A percentile compares a stretch with the other conserved stretches of the same genome.
Evolutionary conservation across 1,140 invertebrate species (phyloP).

Genomic region (Drosophila kurseongensis): DNA sequence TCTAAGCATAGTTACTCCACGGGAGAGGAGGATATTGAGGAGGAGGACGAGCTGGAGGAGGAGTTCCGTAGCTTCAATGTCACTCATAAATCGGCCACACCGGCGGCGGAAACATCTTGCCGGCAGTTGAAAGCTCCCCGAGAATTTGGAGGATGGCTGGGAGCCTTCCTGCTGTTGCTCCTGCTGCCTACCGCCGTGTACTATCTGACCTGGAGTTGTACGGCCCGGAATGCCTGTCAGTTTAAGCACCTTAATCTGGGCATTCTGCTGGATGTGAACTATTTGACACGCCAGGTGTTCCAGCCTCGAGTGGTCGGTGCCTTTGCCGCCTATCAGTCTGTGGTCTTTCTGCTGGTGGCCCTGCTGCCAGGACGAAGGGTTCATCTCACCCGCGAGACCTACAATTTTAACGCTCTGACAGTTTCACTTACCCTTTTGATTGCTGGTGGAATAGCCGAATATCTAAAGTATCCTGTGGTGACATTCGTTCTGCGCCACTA

Average conservation of each 20-base stretch:
- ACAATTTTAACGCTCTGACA: constrained; percentile 85
- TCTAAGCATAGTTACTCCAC: constrained; percentile 85
- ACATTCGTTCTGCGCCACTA: constrained; percentile 85
- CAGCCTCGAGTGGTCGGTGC: constrained; percentile 64
- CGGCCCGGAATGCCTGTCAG: constrained; percentile 73
- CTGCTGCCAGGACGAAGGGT: constrained; percentile 84
- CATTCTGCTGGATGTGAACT: constrained; percentile 58
- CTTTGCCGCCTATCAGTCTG: constrained; percentile 76
- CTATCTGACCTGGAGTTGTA: constrained; percentile 81
- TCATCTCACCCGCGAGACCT: constrained; percentile 82
- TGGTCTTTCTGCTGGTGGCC: constrained; percentile 79
- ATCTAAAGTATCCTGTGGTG: constrained; percentile 83
- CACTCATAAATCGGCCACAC: constrained; percentile 34
- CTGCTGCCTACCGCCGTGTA: constrained; percentile 60
- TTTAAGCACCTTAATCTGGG: constrained; percentile 67
- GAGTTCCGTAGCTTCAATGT: constrained; percentile 72
- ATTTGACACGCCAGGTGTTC: constrained; percentile 73
- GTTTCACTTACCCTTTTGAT: constrained; percentile 76
- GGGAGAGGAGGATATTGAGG: constrained; percentile 77
- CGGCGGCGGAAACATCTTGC: constrained; percentile 27
- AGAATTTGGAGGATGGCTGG: constrained; percentile 83
- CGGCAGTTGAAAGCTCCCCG: constrained; percentile 49
- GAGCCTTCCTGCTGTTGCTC: constrained; percentile 66
- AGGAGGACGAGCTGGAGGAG: constrained; percentile 60
- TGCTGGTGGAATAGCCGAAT: constrained; percentile 78